Evolutionary conservation across 2,113 vertebrate genomes (phyloP).

Genomic region (Hucho hucho): DNA sequence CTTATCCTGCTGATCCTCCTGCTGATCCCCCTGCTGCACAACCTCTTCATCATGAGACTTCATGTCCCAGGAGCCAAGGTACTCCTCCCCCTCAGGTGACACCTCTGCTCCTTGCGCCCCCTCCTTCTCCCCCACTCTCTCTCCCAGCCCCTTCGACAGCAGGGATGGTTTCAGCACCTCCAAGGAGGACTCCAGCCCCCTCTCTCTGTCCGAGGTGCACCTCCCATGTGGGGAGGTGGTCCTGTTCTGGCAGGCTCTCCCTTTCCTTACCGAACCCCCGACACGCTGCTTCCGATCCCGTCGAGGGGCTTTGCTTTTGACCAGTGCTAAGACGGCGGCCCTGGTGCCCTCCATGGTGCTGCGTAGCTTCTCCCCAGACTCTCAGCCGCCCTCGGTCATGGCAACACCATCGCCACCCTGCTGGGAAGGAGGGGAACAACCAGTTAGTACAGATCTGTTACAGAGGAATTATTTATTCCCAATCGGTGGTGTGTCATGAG

Average conservation of each 20-base stretch:
- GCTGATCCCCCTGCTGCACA: too few relatives aligned
- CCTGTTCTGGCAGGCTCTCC: background rate
- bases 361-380: constrained; percentile 3
- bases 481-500: too few relatives aligned
- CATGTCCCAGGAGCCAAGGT: constrained; percentile 4
- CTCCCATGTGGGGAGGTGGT: background rate
- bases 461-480: too few relatives aligned
- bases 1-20: background rate
- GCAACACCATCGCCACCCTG: background rate
- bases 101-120: background rate
- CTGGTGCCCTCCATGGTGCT: constrained; percentile 10
- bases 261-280: background rate
- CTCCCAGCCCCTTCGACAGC: background rate
- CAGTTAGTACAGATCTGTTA: too few relatives aligned
- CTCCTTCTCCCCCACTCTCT: background rate
- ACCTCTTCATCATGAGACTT: background rate
- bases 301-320: background rate
- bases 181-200: background rate
- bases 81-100: background rate
- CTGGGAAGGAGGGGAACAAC: background rate
- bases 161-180: background rate
- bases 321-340: background rate
- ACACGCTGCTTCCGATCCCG: background rate
- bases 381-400: constrained; percentile 5
- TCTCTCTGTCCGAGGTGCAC: background rate